Percentiles rank a stretch among this genome's conserved stretches.
phyloP scores from a whole-genome alignment of 2,113 vertebrate species.

The Cottus gobio region DNA sequence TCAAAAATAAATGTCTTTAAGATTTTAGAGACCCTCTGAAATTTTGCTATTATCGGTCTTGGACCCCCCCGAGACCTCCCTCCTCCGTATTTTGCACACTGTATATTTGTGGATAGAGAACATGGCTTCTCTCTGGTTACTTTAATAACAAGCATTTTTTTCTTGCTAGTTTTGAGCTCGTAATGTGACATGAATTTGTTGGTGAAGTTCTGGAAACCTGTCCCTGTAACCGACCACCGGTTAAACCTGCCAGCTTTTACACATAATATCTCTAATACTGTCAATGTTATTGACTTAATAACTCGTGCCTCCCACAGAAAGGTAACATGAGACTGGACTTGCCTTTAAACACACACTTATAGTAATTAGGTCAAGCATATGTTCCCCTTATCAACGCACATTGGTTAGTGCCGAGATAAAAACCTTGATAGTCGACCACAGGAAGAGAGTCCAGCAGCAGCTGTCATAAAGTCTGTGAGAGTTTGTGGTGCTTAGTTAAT shows the following conservation, averaged over 20 bases:
- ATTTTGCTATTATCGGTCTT: neutral
- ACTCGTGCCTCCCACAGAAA: neutral
- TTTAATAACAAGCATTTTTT: too few relatives aligned
- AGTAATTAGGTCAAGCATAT: neutral
- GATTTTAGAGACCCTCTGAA: neutral
- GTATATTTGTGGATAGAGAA: neutral
- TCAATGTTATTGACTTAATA: neutral
- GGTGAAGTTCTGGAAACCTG: neutral
- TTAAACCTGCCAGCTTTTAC: neutral
- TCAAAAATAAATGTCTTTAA: too few relatives aligned
- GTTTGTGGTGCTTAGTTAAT: neutral
- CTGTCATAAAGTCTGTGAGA: neutral
- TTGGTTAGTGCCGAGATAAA: slow-evolving; percentile 3
- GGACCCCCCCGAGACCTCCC: too few relatives aligned
- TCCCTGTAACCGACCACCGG: slow-evolving; percentile 14
- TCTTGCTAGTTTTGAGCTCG: neutral
- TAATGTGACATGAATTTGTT: neutral
- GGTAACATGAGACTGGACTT: neutral
- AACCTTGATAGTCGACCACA: neutral
- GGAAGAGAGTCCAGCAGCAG: neutral
- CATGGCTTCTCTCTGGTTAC: neutral
- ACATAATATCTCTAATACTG: neutral
- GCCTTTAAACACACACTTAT: neutral
- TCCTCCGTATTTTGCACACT: neutral
- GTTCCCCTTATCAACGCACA: neutral